Base-by-base conservation (phyloP, 2,888 invertebrate genomes). In the Phaonia tiefii region DNA sequence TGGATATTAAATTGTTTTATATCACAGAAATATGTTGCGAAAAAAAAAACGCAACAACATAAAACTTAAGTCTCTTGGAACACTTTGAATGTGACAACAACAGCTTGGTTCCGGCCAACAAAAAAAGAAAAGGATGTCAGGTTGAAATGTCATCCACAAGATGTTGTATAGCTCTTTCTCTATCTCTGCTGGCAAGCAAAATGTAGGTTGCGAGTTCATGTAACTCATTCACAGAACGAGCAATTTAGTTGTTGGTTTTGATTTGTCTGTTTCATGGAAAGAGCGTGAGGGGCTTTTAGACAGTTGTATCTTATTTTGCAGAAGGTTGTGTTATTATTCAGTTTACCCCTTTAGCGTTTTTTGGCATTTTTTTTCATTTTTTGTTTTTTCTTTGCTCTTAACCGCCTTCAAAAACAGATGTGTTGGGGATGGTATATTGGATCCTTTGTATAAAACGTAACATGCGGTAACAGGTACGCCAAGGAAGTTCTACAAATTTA, bases 181-280 rank as follows among this genome's bases (percentile, higher is more conserved):
- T 17, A 5, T 22, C 22, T 51, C 20, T 17, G 20, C 22, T 51
- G 51, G 51, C 51, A 51, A 20, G 11, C 20, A 11, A 20, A 60
- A 60, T 60, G 17, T 37, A 37, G 60, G 39, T 60, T 60, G 26
- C 17, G 31, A 60, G 60, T 60, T 60, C 60, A 60, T 37, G 60
- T 31, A 60, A 60, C 60, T 60, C 60, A 60, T 39, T 15, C 37
- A 15, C 37, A 37, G 60, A 60, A 17, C 20, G 10, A 17, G 15
- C 17, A 15, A 17, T 60, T 60, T 60, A 37, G 10, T 17, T 26
- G n/a, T 60, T 15, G 31, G 1, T 26, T 58, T 58, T 58, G 26
- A 31, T 31, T 31, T 31, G 31, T 8, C 31, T 5, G 31, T n/a
- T n/a, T n/a, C n/a, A n/a, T n/a, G n/a, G n/a, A n/a, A n/a, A n/a